phyloP scores from a whole-genome alignment of 2,797 vertebrate genomes.

The Takifugu ocellatus region DNA sequence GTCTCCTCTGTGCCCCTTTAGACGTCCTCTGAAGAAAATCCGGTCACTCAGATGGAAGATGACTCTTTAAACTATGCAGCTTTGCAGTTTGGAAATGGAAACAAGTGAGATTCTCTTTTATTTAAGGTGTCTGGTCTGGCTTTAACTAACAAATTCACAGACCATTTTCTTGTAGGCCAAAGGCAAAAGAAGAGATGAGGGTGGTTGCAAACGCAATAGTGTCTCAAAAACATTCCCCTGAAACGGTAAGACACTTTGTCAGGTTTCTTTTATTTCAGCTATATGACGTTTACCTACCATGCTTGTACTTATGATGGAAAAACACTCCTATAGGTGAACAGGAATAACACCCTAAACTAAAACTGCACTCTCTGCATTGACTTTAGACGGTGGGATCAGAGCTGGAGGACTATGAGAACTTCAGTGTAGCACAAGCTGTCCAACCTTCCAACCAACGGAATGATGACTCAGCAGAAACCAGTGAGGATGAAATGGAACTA shows the following conservation, averaged over 20 bases:
- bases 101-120: conserved; percentile 36
- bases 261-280: neutral
- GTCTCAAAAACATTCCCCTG: neutral
- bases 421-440: neutral
- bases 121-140: neutral
- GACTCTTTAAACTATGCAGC: conserved; percentile 40
- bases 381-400: neutral
- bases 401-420: conserved; percentile 38
- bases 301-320: neutral
- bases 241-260: conserved; percentile 31
- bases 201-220: conserved; percentile 33
- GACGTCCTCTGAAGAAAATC: conserved; percentile 21
- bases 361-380: no score
- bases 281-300: neutral
- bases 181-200: neutral
- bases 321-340: no score
- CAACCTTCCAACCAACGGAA: neutral
- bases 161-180: conserved; percentile 17
- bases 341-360: no score
- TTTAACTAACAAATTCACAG: neutral
- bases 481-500: conserved; percentile 48
- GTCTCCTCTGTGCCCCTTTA: conserved; percentile 31
- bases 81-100: conserved; percentile 35
- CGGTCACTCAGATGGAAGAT: conserved; percentile 5
- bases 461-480: conserved; percentile 38